Evolutionary conservation across 2,113 vertebrate genomes (phyloP), one percentile per base, ranked within the genome.

Genomic region (Eulemur macaco): DNA sequence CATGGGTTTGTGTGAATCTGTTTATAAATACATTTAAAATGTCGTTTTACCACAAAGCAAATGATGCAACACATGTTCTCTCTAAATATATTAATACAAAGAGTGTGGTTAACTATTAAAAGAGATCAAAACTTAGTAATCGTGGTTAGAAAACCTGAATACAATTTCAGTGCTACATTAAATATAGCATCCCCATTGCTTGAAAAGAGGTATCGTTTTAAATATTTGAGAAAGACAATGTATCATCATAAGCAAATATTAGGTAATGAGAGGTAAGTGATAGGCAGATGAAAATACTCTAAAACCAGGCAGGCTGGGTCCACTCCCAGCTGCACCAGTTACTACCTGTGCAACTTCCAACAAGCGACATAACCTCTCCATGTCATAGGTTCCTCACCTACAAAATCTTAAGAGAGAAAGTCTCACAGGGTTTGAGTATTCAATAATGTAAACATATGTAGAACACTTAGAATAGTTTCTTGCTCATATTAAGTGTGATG

Each of bases 41-140:
- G 34, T 29, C 71, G n/a, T 50, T 95, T 94, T 45, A 17, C 73
- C 81, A 63, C 73, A 64, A 73, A 47, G 20, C 60, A 52, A 95
- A 90, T 47, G 56, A 34, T 10, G 56, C 64, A 58, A 27, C 58
- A 94, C 64, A 31, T 50, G 20, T 71, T 74, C 25, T 95, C 37
- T 69, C 80, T 97, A 94, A 96, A 89, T 80, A 86, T 39, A 80
- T 69, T 74, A 84, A 86, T 29, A 87, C 21, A 34, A 76, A 81
- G 18, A 81, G 3, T 5, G 3, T 29, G 9, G 47, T 11, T 77
- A 71, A 31, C 39, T 54, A 29, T 25, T 52, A 23, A 10, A 69
- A 81, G 83, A 77, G 42, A 89, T 18, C 18, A 73, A 37, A 86
- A 20, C 14, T 68, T 47, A 34, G 15, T 12, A 34, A 83, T 8